A percentile compares a stretch with the other conserved stretches of the same genome.
Conservation (phyloP, 2,888 invertebrate species). For the Dryococelus australis region DNA sequence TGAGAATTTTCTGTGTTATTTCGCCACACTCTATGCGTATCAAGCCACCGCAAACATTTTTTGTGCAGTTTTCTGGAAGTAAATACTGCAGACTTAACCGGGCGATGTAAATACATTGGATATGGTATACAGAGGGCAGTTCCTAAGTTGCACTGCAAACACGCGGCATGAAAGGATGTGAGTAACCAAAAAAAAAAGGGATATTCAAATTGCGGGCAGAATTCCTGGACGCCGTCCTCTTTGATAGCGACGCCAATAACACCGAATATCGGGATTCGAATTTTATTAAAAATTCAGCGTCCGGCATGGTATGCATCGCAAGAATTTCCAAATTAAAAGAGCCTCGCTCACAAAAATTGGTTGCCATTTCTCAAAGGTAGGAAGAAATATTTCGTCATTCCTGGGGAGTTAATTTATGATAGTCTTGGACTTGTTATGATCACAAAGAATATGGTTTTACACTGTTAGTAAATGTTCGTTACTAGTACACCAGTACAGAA, state of each 20-base stretch:
- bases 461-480: too few species aligned
- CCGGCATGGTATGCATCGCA: neutral
- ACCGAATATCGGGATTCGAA: neutral
- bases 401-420: too few species aligned
- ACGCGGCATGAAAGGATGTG: neutral
- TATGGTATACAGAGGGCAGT: neutral
- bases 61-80: neutral
- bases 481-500: too few species aligned
- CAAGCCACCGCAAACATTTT: neutral
- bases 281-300: neutral
- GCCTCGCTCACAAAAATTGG: too few species aligned
- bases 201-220: neutral
- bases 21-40: neutral
- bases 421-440: too few species aligned
- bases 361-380: too few species aligned
- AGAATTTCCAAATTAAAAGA: too few species aligned
- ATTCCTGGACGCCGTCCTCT: neutral
- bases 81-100: neutral
- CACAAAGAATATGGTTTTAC: too few species aligned
- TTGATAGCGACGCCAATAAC: neutral
- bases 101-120: neutral
- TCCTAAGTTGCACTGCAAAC: neutral
- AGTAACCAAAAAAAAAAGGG: neutral
- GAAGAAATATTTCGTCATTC: too few species aligned
- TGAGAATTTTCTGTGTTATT: neutral